Conservation (phyloP, 2,797 vertebrate species). For the Schizothorax lantsangensis region DNA sequence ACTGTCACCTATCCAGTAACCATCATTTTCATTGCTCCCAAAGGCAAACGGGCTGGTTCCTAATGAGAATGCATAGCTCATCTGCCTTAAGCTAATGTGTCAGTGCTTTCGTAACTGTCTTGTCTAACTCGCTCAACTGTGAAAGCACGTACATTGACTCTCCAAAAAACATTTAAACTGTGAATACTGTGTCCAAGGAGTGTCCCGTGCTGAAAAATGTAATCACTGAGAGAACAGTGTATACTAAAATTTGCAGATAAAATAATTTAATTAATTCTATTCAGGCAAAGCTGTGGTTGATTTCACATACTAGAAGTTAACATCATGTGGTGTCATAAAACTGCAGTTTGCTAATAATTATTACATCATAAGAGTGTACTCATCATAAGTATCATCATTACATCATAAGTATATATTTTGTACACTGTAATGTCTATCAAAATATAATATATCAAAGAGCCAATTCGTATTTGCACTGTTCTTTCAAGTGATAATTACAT, state of each 20-base stretch:
- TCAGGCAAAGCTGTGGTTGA: not conserved
- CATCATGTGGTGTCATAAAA: not conserved
- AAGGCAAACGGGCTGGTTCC: not conserved
- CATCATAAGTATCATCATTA: no score
- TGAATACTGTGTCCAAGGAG: slow-evolving; percentile 4
- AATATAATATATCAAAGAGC: not conserved
- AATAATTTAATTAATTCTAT: not conserved
- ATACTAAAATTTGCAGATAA: not conserved
- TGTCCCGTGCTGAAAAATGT: not conserved
- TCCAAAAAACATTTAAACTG: not conserved
- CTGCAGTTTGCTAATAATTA: not conserved
- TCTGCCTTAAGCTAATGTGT: not conserved
- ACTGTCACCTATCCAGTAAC: not conserved
- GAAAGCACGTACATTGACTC: not conserved
- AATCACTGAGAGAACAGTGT: slow-evolving; percentile 14
- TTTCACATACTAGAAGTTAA: not conserved
- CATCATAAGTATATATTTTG: not conserved
- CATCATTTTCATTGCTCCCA: not conserved
- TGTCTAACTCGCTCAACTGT: slow-evolving; percentile 1
- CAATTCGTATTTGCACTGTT: not conserved
- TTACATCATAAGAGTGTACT: not conserved
- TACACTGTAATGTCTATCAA: not conserved
- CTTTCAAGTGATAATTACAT: not conserved
- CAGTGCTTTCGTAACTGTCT: not conserved
- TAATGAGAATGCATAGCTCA: not conserved